Evolutionary conservation across 2,797 vertebrate species (phyloP), one percentile per base, ranked within the genome.

Genomic region (Protosalanx chinensis): DNA sequence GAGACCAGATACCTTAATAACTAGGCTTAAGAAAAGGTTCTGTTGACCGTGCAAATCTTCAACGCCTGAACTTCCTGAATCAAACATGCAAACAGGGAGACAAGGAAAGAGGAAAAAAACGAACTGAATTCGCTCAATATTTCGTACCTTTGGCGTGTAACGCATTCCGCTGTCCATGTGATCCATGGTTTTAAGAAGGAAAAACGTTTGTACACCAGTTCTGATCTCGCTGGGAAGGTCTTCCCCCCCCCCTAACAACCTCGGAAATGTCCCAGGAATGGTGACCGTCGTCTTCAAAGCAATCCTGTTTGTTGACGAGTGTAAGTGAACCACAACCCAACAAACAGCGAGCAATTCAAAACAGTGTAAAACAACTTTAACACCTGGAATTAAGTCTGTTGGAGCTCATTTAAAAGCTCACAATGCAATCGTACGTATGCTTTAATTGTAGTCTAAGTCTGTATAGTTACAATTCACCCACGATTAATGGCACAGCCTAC

Each of bases 121-220:
- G 6, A 13, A 23, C 58, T 60, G 58, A 60, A 23, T 60, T 2
- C 18, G 29, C 8, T 60, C 20, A 60, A 12, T 23, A 7, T 23
- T 3, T n/a, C 10, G 18, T 23, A 29, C 58, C 58, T 29, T n/a
- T 60, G 92, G 90, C 4, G 81, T 87, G 87, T 93, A 93, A 49
- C 84, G 88, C 77, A 85, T 74, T 58, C 88, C 91, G 64, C 85
- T 81, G 67, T 91, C 81, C 83, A 91, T 89, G 73, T 86, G 88
- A 46, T 93, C 92, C 91, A 93, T 91, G 3, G 16, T 67, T 8
- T 16, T 1, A 13, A 41, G 35, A 62, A 35, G 18, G n/a, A 16
- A 3, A 32, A 37, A 41, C 13, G 4, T 13, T 18, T 41, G 18
- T 63, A 37, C 33, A 37, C 23, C 57, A 59, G 18, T 59, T 23